Conservation (phyloP, 1,140 invertebrate genomes). For the Muscidifurax raptorellus region DNA sequence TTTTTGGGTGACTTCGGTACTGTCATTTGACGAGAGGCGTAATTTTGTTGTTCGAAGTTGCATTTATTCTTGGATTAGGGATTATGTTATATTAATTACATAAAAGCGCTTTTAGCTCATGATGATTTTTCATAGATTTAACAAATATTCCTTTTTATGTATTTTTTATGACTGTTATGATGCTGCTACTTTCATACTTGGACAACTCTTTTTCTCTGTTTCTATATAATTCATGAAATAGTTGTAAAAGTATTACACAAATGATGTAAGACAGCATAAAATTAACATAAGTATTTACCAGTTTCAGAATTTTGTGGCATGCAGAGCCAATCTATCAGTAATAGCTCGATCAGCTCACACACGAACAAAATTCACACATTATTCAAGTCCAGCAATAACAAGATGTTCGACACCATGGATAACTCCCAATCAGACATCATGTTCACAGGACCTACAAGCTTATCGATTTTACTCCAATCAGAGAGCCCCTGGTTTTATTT, state of each 20-base stretch:
- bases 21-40: background rate
- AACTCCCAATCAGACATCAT: constrained; percentile 4
- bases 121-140: background rate
- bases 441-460: constrained; percentile 40
- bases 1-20: background rate
- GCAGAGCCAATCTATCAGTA: constrained; percentile 55
- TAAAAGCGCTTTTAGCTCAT: background rate
- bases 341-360: constrained; percentile 50
- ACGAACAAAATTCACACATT: constrained; percentile 53
- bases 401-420: constrained; percentile 37
- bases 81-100: background rate
- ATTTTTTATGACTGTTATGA: background rate
- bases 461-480: constrained; percentile 73
- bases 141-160: background rate
- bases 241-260: background rate
- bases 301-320: constrained; percentile 63
- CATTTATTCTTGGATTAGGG: background rate
- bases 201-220: background rate
- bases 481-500: constrained; percentile 84
- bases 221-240: background rate
- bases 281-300: background rate
- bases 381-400: constrained; percentile 47
- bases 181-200: background rate
- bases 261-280: background rate
- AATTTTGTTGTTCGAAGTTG: background rate